These are phyloP conservation scores for Anguilla marmorata DNA, from an alignment of 2,797 vertebrate genomes.

Conservation along the genomic window DNA sequence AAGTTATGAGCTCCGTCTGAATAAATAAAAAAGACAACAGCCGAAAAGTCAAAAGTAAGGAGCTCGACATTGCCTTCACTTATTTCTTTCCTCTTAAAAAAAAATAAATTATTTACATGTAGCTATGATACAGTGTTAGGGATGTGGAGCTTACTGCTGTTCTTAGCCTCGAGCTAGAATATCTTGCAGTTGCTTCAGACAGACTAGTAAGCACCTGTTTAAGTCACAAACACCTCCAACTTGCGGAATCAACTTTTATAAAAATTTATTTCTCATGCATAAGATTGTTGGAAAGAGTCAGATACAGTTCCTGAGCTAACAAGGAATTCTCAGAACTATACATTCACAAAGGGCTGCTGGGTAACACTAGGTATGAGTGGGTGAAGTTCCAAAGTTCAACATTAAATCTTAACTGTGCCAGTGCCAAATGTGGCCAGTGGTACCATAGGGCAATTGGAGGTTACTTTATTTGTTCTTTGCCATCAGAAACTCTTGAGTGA, in stretches of 20 bases:
- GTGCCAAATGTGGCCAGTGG: too few relatives aligned
- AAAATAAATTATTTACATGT: constrained; percentile 30
- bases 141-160: neutral
- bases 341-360: too few relatives aligned
- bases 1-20: neutral
- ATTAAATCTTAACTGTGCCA: too few relatives aligned
- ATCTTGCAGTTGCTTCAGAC: neutral
- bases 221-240: constrained; percentile 13
- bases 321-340: too few relatives aligned
- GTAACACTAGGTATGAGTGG: too few relatives aligned
- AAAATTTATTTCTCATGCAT: neutral
- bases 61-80: constrained; percentile 17
- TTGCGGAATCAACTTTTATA: constrained; percentile 15
- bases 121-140: neutral
- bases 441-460: too few relatives aligned
- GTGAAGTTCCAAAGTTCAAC: too few relatives aligned
- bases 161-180: neutral
- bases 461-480: too few relatives aligned
- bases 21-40: constrained; percentile 10
- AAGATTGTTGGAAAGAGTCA: too few relatives aligned
- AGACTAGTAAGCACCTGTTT: constrained; percentile 17
- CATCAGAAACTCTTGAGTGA: too few relatives aligned
- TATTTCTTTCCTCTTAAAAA: constrained; percentile 32
- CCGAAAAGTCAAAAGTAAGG: neutral
- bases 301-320: too few relatives aligned